Conservation (phyloP, 1,140 invertebrate species). For the Maniola jurtina region DNA sequence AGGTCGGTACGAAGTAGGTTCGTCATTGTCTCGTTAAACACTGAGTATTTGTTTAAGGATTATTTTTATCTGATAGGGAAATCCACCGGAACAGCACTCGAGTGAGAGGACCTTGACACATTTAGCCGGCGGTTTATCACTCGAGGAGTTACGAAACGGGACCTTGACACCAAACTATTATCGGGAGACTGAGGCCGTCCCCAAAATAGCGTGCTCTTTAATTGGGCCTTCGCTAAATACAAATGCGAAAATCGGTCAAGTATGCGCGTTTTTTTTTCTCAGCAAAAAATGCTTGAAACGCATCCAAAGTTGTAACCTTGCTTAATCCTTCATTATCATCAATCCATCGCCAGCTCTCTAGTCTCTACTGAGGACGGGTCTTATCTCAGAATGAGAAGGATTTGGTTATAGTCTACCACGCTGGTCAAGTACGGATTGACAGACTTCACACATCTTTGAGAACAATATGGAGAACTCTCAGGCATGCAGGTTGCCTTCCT, state of each 20-base stretch:
- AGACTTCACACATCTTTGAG: no score
- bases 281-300: conserved; percentile 56
- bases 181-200: conserved; percentile 67
- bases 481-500: no score
- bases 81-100: conserved; percentile 54
- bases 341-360: no score
- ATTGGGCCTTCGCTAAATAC: conserved; percentile 53
- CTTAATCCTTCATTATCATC: conserved; percentile 27
- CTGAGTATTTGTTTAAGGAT: conserved; percentile 40
- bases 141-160: conserved; percentile 59
- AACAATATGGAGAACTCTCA: no score
- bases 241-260: conserved; percentile 73
- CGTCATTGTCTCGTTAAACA: conserved; percentile 40
- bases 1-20: conserved; percentile 54
- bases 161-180: conserved; percentile 76
- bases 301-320: conserved; percentile 56
- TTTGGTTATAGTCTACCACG: no score
- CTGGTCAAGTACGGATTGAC: no score
- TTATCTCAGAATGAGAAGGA: no score
- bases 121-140: conserved; percentile 53
- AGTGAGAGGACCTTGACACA: conserved; percentile 60
- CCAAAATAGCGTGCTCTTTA: conserved; percentile 64
- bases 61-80: conserved; percentile 52
- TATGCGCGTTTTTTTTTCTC: conserved; percentile 54
- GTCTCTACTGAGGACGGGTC: no score